Evolutionary conservation across 2,888 invertebrate species (phyloP), one percentile per base, ranked within the genome.

Genomic region (Ornithoptera alexandrae): DNA sequence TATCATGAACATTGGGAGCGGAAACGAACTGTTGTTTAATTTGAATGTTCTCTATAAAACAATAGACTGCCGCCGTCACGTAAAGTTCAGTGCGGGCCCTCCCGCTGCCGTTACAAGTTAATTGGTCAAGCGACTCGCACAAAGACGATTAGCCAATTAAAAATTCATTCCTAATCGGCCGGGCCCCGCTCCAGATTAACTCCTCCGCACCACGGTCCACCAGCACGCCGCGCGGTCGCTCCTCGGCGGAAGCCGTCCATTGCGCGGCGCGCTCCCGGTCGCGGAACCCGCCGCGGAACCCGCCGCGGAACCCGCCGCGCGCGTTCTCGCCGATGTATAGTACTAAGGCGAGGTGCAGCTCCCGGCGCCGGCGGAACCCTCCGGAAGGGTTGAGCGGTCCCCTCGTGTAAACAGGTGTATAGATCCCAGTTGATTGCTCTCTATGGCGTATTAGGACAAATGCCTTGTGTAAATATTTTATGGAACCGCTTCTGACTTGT

Each of bases 151-250:
- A 71, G 67, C 42, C 64, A 72, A 74, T 75, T 72, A 74, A 74
- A 74, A 71, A 74, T 74, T 74, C 73, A 75, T 74, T 72, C 72
- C 65, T 70, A 70, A 73, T 71, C 72, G 75, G 76, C 75, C 74
- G 74, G 74, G 73, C 72, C 78, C 81, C 78, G 79, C 76, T 77
- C 67, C 69, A 62, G 57, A 75, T 74, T 72, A 72, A 77, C 17
- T 18, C 18, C 53, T 39, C 30, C 39, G 56, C 72, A 17, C 53
- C 42, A 36, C 30, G 22, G 64, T 56, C 30, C 63, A 5, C 12
- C 56, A 39, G 39, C 39, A 7, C 7, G 8, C 36, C 8, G 39
- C 39, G 39, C 39, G 39, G 30, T 3, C 30, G 30, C 30, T 30
- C 30, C 30, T 3, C 30, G 30, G 30, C 30, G 4, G 30, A 5